phyloP scores from a whole-genome alignment of 2,888 invertebrate species.

The Watsonalla cultraria region DNA sequence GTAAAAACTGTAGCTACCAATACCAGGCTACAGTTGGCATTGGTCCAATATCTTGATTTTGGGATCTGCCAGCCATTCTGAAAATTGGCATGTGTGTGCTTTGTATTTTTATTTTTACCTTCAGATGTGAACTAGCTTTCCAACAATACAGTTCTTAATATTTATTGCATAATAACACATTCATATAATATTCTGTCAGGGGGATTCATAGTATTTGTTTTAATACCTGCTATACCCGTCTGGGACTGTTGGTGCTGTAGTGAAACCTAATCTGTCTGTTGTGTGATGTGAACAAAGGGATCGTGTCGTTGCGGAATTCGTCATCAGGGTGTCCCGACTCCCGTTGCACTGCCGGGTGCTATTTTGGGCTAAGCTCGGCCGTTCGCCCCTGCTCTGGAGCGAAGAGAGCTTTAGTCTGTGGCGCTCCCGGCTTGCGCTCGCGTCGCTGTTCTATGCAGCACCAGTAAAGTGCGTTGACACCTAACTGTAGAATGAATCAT shows the following conservation, averaged over 20 bases:
- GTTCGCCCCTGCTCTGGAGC: conserved; percentile 64
- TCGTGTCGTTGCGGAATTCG: conserved; percentile 48
- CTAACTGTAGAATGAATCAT: conserved; percentile 74
- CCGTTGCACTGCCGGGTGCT: conserved; percentile 73
- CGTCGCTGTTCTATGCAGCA: conserved; percentile 50
- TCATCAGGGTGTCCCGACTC: conserved; percentile 65
- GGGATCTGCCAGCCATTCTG: conserved; percentile 40
- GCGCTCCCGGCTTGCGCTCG: conserved; percentile 55
- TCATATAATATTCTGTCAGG: not conserved
- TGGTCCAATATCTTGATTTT: conserved; percentile 56
- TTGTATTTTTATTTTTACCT: conserved; percentile 63
- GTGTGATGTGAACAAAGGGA: conserved; percentile 46
- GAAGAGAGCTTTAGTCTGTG: conserved; percentile 54
- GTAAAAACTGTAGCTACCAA: conserved; percentile 10
- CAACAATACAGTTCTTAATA: conserved; percentile 24
- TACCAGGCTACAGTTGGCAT: conserved; percentile 42
- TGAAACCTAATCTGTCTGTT: conserved; percentile 29
- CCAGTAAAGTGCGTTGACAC: conserved; percentile 75
- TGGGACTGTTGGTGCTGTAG: not conserved
- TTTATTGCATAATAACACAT: conserved; percentile 6
- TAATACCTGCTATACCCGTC: not conserved
- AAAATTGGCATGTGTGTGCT: conserved; percentile 60
- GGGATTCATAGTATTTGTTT: conserved; percentile 6
- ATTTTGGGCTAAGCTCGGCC: conserved; percentile 68
- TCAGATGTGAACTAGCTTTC: conserved; percentile 47